Evolutionary conservation across 2,888 invertebrate species (phyloP), one percentile per base, ranked within the genome.

Genomic region (Andrena praecox): DNA sequence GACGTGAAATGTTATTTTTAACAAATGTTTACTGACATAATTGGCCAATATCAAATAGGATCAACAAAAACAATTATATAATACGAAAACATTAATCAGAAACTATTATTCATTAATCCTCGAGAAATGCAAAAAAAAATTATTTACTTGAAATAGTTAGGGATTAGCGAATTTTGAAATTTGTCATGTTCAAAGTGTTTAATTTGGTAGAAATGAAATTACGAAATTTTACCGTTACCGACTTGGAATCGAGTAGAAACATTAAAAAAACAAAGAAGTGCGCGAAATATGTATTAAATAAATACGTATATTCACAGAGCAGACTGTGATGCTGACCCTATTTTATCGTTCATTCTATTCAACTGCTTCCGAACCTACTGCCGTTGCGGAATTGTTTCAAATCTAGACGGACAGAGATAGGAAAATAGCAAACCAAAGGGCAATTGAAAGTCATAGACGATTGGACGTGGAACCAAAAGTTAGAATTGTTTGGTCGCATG

Each of bases 391-490:
- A 85, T 70, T 69, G 77, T 72, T 85, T 77, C 67, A 68, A 52
- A 68, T 60, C 77, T 68, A 63, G 59, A 70, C 42, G 72, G 82
- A 79, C 71, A 79, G 79, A 84, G 72, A 83, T 74, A 67, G 79
- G 64, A 68, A 82, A 83, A 66, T 73, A 73, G 72, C 80, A 82
- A 83, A 86, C 75, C 76, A 83, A 82, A 80, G 77, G 80, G 79
- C 69, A 71, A 87, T 82, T 85, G 84, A 77, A 85, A 72, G 67
- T 59, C 42, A 42, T 42, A 42, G 42, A 16, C 75, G 71, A 87
- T 88, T 88, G 83, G 66, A 83, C 63, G 75, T 67, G 76, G 67
- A 68, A 83, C 80, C 73, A 79, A 77, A 68, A 69, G 75, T 68
- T 71, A 77, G 72, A 72, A 71, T 68, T 33, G 62, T 54, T 33